Conservation (phyloP, 2,888 invertebrate genomes). For the Nematopogon swammerdamellus region DNA sequence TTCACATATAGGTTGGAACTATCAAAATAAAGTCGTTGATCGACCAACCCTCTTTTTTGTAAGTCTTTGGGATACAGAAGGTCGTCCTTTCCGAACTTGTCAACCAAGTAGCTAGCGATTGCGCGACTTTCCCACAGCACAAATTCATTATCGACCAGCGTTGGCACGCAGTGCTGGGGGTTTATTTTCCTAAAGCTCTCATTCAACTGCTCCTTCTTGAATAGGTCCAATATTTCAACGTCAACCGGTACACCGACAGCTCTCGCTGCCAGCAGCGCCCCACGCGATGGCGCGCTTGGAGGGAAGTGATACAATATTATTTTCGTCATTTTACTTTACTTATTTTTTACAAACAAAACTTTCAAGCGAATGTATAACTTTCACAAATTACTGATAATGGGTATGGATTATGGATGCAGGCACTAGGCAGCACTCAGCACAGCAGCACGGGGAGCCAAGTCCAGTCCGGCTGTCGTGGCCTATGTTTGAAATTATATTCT, state of each 20-base stretch:
- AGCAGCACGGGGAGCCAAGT: no score
- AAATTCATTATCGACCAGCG: constrained; percentile 64
- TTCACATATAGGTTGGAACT: constrained; percentile 59
- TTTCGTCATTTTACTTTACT: not conserved
- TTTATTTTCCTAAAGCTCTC: constrained; percentile 59
- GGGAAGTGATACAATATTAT: constrained; percentile 59
- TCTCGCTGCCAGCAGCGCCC: constrained; percentile 57
- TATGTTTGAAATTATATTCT: no score
- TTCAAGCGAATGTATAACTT: no score
- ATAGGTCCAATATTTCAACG: constrained; percentile 51
- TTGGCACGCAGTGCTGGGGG: constrained; percentile 66
- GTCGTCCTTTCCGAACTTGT: constrained; percentile 59
- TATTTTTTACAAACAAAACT: no score
- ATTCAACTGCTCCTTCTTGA: constrained; percentile 56
- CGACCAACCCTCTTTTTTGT: constrained; percentile 53
- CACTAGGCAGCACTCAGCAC: no score
- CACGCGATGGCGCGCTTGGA: constrained; percentile 60
- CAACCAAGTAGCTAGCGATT: constrained; percentile 60
- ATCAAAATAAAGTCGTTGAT: constrained; percentile 63
- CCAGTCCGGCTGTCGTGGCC: no score
- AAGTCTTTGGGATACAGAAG: constrained; percentile 59
- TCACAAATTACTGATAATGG: no score
- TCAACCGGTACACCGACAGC: constrained; percentile 50
- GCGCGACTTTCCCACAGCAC: constrained; percentile 67
- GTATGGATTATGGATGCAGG: no score